These are phyloP conservation scores for Pollenia amentaria DNA, from an alignment of 2,888 invertebrate species.

Conservation along the genomic window DNA sequence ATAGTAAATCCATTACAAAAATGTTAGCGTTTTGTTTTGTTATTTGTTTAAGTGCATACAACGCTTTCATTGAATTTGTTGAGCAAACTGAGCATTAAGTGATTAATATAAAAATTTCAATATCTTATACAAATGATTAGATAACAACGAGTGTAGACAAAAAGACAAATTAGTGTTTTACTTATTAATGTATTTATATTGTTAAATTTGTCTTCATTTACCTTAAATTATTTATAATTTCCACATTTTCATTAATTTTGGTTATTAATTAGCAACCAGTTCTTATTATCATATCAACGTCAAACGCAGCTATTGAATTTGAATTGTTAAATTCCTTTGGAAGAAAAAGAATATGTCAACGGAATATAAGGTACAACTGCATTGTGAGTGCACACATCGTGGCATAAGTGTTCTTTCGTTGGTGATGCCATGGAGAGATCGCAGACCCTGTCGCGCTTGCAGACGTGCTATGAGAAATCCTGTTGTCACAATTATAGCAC, in stretches of 20 bases:
- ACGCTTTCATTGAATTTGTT: background rate
- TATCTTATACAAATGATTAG: conserved; percentile 10
- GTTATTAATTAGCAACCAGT: background rate
- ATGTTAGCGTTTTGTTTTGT: too few species aligned
- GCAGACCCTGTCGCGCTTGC: conserved; percentile 78
- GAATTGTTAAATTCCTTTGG: background rate
- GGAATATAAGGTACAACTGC: conserved; percentile 75
- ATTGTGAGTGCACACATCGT: conserved; percentile 78
- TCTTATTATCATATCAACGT: background rate
- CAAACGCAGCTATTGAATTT: background rate
- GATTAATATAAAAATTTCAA: conserved; percentile 1
- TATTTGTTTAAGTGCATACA: background rate
- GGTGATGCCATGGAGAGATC: conserved; percentile 75
- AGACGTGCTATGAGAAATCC: conserved; percentile 71
- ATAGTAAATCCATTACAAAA: too few species aligned
- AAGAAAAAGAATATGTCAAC: conserved; percentile 17
- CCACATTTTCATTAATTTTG: background rate
- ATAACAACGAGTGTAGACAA: background rate
- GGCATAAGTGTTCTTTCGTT: conserved; percentile 72
- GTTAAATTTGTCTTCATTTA: conserved; percentile 2
- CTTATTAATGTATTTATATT: background rate
- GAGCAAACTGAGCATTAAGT: conserved; percentile 1
- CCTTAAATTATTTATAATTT: background rate
- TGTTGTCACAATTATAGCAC: conserved; percentile 75
- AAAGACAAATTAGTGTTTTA: background rate